Base-by-base conservation (phyloP, 1,140 invertebrate genomes). In the Ruditapes philippinarum region DNA sequence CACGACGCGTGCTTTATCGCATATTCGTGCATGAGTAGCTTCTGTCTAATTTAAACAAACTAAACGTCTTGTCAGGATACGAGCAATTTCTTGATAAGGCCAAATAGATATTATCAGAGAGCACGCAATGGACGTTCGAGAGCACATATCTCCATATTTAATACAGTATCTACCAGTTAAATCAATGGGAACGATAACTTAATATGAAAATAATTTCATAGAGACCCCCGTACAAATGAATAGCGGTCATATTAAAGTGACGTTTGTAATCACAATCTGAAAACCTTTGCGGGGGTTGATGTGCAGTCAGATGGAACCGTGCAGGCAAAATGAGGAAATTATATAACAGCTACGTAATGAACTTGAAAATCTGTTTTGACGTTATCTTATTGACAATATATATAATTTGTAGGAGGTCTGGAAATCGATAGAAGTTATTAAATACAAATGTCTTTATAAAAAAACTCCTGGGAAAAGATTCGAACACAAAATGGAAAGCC, bases 131-230 rank as follows among this genome's bases (percentile, higher is more conserved):
- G 57, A 28, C 57, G 25, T 45, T 0, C 22, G 14, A 62, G 14
- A 62, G 57, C 57, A 7, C 57, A 62, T 28, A 28, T 28, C 57
- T 62, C 57, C 57, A 62, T 5, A 28, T 62, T 62, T 62, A 62
- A 28, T 62, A n/a, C n/a, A 62, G 57, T 62, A 62, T 28, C 57
- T 62, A 62, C 57, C 25, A 62, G n/a, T 62, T n/a, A n/a, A 62
- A 62, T 62, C 57, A 62, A 62, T 62, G 25, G 19, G 25, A 4
- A 28, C 28, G n/a, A 9, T 25, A 62, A 28, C 28, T 70, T 70
- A 33, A 14, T 36, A 31, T 28, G 65, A 70, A 70, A 70, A 38
- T 36, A 11, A 40, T 70, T 70, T 70, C 65, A 70, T 38, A 70
- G 65, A 36, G n/a, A 70, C n/a, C 14, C 38, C 65, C 19, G n/a